Evolutionary conservation across 2,888 invertebrate species (phyloP), one percentile per base, ranked within the genome.

Genomic region (Synanthedon formicaeformis): DNA sequence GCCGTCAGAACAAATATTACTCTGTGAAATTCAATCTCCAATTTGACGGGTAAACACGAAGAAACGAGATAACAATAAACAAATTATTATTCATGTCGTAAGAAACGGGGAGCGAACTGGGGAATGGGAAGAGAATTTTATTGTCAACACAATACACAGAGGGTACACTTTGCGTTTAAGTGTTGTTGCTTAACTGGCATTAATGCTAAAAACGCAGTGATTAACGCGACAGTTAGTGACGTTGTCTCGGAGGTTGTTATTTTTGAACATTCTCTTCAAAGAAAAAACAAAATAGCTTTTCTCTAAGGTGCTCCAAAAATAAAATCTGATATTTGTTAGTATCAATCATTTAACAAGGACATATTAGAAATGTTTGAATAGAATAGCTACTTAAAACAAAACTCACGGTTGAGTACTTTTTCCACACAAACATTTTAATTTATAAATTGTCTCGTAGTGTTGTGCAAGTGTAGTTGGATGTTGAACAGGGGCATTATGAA

Each of bases 401-500:
- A 34, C 10, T 34, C 34, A 34, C 34, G 34, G 34, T 34, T 34
- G 34, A 34, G 34, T 10, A 34, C 34, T 34, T 34, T n/a, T 8
- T 34, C 34, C 34, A 34, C 2, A 10, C 34, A 34, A 34, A 34
- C 34, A 34, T 34, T 10, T 34, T 10, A 34, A 34, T 10, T 34
- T 34, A 10, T 34, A 34, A 34, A 34, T 34, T 34, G 34, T 34
- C 34, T 34, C 8, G 10, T 34, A 23, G 34, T 34, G 34, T 34
- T 34, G 34, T 34, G 34, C 34, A 34, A 18, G 34, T 34, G 34
- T 34, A 34, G 34, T 34, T 34, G 10, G 34, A 34, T 34, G 49
- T 49, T 49, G 16, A 49, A 66, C 63, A 68, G 63, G 69, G 70
- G 71, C 72, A 80, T 81, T 81, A 83, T 83, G 79, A 82, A 80